Conservation (phyloP, 2,888 invertebrate genomes). For the Pristionchus mayeri region DNA sequence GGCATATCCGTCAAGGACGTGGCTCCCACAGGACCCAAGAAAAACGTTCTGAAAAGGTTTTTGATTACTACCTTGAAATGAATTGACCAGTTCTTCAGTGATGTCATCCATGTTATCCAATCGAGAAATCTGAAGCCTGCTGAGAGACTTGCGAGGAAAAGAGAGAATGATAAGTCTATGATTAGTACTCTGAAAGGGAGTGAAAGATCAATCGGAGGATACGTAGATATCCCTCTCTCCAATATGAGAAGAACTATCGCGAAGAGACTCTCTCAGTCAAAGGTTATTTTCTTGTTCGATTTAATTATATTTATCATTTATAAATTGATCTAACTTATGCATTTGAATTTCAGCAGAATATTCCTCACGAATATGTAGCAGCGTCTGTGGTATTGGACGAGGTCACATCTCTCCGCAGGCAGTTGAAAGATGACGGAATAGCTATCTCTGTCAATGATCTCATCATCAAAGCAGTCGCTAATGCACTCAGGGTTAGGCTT, state of each 20-base stretch:
- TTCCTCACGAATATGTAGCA: constrained; percentile 83
- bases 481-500: constrained; percentile 78
- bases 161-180: too few species aligned
- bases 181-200: background rate
- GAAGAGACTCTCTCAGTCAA: constrained; percentile 82
- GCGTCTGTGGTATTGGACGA: constrained; percentile 80
- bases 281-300: constrained; percentile 73
- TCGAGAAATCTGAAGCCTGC: constrained; percentile 6
- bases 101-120: constrained; percentile 6
- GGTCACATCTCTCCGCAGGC: constrained; percentile 79
- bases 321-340: too few species aligned
- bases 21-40: constrained; percentile 81
- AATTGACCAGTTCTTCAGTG: background rate
- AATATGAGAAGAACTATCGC: constrained; percentile 83
- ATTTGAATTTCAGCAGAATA: constrained; percentile 79
- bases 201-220: constrained; percentile 19
- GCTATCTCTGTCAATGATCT: constrained; percentile 83
- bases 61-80: constrained; percentile 59
- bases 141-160: background rate
- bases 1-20: constrained; percentile 78
- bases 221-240: constrained; percentile 80
- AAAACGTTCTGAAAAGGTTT: constrained; percentile 82
- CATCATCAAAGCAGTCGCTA: constrained; percentile 82
- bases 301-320: background rate
- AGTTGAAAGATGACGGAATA: constrained; percentile 75